A percentile compares a stretch with the other conserved stretches of the same genome.
Conservation (phyloP, 2,888 invertebrate species). For the Phengaris alcon region DNA sequence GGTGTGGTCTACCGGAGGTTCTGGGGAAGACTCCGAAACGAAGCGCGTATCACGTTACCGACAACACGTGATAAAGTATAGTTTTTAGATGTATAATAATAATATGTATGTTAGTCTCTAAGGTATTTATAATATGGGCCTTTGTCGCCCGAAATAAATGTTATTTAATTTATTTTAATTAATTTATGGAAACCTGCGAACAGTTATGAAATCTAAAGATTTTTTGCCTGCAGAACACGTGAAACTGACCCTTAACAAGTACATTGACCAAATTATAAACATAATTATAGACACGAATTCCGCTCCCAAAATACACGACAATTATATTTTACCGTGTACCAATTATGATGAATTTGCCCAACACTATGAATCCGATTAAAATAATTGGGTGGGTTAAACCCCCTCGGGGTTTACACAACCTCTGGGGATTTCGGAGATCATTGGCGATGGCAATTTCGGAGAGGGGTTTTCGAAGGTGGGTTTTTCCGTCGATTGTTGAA, state of each 20-base stretch:
- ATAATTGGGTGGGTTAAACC: conserved; percentile 27
- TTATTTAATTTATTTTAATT: too few species aligned
- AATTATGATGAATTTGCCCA: conserved; percentile 31
- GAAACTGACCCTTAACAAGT: neutral
- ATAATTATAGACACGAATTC: conserved; percentile 2
- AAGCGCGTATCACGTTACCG: too few species aligned
- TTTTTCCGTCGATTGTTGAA: conserved; percentile 9
- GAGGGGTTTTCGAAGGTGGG: neutral
- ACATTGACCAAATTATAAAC: conserved; percentile 1
- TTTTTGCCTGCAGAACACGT: too few species aligned
- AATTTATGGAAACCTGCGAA: too few species aligned
- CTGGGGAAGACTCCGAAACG: too few species aligned
- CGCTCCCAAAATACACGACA: conserved; percentile 16
- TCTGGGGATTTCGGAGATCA: neutral
- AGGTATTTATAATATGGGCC: too few species aligned
- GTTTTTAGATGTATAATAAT: too few species aligned
- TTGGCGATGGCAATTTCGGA: neutral
- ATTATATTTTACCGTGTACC: conserved; percentile 34
- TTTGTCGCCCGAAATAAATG: too few species aligned
- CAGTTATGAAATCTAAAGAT: too few species aligned
- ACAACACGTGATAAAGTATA: too few species aligned
- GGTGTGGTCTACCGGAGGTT: too few species aligned
- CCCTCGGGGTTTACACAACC: neutral
- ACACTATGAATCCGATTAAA: conserved; percentile 33
- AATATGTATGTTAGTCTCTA: too few species aligned